Conservation (phyloP, 2,888 invertebrate species). For the Bedellia somnulentella region DNA sequence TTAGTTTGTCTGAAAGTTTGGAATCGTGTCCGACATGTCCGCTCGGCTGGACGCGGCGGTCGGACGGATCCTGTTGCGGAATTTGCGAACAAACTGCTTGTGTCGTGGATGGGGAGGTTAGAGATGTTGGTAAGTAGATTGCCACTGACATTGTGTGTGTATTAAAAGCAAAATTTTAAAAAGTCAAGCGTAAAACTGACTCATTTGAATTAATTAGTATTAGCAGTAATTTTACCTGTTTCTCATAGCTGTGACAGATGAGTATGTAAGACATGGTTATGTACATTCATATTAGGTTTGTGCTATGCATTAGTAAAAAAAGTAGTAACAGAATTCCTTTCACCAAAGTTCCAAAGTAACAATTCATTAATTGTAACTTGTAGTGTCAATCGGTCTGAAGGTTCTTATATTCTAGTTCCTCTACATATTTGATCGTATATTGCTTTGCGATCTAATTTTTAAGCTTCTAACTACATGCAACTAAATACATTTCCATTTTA, state of each 20-base stretch:
- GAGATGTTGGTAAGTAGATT: conserved; percentile 42
- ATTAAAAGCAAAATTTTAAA: too few relatives aligned
- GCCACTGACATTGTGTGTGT: too few relatives aligned
- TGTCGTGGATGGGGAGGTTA: conserved; percentile 43
- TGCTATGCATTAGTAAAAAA: neutral
- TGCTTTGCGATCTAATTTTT: neutral
- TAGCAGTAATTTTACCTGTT: too few relatives aligned
- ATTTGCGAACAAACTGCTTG: conserved; percentile 64
- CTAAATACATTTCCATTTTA: neutral
- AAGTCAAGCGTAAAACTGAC: too few relatives aligned
- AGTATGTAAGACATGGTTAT: neutral
- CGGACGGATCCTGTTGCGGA: conserved; percentile 63
- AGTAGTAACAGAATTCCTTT: too few relatives aligned
- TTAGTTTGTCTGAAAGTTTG: conserved; percentile 32
- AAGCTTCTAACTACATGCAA: neutral
- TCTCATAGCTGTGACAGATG: neutral
- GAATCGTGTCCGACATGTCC: conserved; percentile 57
- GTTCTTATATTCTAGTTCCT: too few relatives aligned
- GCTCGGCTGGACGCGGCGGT: conserved; percentile 49
- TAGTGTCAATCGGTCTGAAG: too few relatives aligned
- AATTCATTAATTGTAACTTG: too few relatives aligned
- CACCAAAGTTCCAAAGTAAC: too few relatives aligned
- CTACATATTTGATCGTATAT: too few relatives aligned
- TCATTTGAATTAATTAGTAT: too few relatives aligned
- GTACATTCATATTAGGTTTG: neutral